Evolutionary conservation across 2,113 vertebrate species (phyloP).

Genomic region (Riparia riparia): DNA sequence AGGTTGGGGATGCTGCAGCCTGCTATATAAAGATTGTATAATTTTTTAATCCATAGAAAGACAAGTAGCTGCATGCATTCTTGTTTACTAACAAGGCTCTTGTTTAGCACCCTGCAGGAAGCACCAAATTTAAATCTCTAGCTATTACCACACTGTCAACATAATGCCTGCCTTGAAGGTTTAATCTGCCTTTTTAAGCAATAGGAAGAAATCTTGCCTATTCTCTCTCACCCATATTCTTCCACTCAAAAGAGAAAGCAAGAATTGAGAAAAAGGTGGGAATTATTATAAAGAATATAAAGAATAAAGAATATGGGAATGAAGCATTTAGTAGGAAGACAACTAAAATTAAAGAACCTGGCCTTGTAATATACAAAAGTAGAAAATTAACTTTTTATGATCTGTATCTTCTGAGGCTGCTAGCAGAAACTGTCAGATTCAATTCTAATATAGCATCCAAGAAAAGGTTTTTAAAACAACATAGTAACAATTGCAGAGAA

Average conservation of each 20-base stretch:
- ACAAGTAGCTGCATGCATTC: background rate
- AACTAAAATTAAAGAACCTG: background rate
- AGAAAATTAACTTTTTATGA: background rate
- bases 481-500: background rate
- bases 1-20: background rate
- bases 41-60: background rate
- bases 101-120: background rate
- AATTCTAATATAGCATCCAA: background rate
- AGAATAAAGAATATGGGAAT: background rate
- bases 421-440: background rate
- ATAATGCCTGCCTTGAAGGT: background rate
- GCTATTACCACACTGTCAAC: background rate
- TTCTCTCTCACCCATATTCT: background rate
- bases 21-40: background rate
- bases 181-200: background rate
- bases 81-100: background rate
- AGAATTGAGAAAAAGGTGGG: background rate
- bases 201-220: background rate
- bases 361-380: background rate
- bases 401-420: background rate
- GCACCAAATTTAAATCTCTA: background rate
- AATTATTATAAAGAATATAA: too few relatives aligned
- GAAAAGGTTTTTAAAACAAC: background rate
- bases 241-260: background rate
- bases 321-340: background rate